Evolutionary conservation across 2,113 vertebrate species (phyloP).

Genomic region (Glareola pratincola): DNA sequence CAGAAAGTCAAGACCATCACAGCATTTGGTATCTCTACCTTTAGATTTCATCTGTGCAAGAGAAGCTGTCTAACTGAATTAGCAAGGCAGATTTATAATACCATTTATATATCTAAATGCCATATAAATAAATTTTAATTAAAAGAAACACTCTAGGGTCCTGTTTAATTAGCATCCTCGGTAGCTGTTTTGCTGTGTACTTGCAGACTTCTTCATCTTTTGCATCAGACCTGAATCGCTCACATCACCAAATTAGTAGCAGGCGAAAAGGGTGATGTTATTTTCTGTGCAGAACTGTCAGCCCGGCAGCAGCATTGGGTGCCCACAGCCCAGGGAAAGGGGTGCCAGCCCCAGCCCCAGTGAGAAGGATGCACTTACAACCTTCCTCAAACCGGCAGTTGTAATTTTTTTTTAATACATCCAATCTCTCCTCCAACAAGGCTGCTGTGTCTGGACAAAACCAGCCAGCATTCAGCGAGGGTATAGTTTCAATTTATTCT

Average conservation of each 20-base stretch:
- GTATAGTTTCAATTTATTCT: neutral
- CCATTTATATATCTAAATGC: neutral
- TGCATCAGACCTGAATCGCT: neutral
- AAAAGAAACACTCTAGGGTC: neutral
- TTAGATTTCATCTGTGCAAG: neutral
- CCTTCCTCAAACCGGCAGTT: neutral
- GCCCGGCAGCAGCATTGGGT: accelerated
- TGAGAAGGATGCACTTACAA: neutral
- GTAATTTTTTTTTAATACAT: neutral
- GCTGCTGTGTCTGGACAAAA: neutral
- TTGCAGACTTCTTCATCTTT: constrained; percentile 27
- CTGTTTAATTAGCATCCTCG: neutral
- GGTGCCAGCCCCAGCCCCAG: neutral
- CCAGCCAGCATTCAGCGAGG: neutral
- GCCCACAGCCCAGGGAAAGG: neutral
- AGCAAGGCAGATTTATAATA: neutral
- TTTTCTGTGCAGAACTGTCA: neutral
- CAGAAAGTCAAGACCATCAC: neutral
- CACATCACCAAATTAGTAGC: neutral
- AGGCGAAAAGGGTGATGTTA: neutral
- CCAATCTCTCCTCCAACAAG: neutral
- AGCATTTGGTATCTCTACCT: neutral
- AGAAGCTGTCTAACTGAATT: neutral
- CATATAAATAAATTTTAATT: constrained; percentile 49
- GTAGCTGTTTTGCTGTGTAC: neutral